These are phyloP conservation scores for Trachelipus rathkii DNA, from an alignment of 1,140 invertebrate genomes.

Conservation along the genomic window DNA sequence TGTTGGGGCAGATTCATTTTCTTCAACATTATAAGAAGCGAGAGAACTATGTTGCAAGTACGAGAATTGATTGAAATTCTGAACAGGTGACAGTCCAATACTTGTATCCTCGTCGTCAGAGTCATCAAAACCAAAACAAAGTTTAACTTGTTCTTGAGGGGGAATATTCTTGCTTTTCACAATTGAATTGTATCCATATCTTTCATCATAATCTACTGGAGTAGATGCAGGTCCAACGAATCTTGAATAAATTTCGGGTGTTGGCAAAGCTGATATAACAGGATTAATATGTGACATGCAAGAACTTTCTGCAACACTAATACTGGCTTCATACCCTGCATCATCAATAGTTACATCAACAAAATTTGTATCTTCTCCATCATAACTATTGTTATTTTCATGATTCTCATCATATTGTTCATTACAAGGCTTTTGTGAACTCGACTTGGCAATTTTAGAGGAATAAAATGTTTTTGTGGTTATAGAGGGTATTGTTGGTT, in stretches of 20 bases:
- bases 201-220: not conserved
- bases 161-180: not conserved
- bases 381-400: not conserved
- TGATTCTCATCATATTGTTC: not conserved
- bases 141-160: not conserved
- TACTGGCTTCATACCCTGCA: not conserved
- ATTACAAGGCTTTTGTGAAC: not conserved
- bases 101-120: not conserved
- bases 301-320: not conserved
- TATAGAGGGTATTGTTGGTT: not conserved
- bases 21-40: not conserved
- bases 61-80: not conserved
- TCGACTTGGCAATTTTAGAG: not conserved
- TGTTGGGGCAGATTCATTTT: not conserved
- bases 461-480: not conserved
- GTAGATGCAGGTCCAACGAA: not conserved
- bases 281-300: not conserved
- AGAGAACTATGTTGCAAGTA: not conserved
- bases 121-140: not conserved
- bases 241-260: not conserved
- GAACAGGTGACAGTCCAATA: not conserved
- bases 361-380: not conserved
- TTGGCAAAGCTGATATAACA: not conserved
- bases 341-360: not conserved
- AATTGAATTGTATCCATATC: not conserved